Conservation (phyloP, 1,140 invertebrate species). For the Drosophila repleta region DNA sequence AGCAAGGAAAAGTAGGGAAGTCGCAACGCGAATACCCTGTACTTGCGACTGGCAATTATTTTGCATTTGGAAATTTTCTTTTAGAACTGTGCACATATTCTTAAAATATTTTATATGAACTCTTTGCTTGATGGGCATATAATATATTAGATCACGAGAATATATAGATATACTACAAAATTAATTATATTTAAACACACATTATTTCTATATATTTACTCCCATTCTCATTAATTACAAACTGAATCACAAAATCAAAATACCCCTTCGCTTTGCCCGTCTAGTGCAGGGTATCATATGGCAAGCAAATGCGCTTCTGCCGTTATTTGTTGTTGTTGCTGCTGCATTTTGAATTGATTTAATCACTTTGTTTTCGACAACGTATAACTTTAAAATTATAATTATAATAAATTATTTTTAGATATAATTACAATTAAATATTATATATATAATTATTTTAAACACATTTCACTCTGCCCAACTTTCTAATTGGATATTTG, state of each 20-base stretch:
- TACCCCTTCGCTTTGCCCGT: not conserved
- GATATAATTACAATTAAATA: no score
- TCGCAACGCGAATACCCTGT: not conserved
- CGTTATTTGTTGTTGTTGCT: not conserved
- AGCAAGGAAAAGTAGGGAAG: not conserved
- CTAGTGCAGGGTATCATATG: not conserved
- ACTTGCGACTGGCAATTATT: no score
- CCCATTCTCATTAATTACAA: not conserved
- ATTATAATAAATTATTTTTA: no score
- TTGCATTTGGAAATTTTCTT: no score
- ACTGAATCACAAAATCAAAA: not conserved
- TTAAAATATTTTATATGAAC: no score
- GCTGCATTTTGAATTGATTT: constrained; percentile 36
- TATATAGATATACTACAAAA: not conserved
- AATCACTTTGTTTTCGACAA: not conserved
- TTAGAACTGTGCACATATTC: no score
- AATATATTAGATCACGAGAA: no score
- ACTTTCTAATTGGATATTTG: constrained; percentile 15
- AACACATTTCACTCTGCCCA: constrained; percentile 9
- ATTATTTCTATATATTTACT: not conserved
- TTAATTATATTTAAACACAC: not conserved
- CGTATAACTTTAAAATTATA: no score
- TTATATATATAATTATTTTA: not conserved
- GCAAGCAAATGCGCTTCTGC: not conserved
- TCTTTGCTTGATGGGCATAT: no score